A percentile compares a stretch with the other conserved stretches of the same genome.
Evolutionary conservation across 2,113 vertebrate genomes (phyloP).

Genomic region (Mus spicilegus): DNA sequence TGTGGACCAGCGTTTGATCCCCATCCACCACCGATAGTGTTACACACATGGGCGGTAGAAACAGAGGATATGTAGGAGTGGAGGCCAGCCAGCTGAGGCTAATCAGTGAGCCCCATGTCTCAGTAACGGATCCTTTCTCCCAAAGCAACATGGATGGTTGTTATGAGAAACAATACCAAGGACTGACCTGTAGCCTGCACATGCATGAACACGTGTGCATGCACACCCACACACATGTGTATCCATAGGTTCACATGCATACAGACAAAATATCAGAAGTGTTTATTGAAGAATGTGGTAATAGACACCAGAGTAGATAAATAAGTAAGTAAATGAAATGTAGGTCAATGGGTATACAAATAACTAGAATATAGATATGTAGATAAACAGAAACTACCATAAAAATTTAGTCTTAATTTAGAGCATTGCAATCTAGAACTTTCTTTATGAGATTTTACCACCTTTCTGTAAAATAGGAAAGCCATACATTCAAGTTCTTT

Average conservation of each 20-base stretch:
- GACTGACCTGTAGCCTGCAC: not conserved
- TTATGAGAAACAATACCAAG: not conserved
- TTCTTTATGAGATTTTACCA: not conserved
- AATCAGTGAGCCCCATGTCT: not conserved
- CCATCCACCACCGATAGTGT: no score
- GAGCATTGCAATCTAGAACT: not conserved
- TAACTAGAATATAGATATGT: not conserved
- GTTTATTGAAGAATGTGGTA: not conserved
- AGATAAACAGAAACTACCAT: not conserved
- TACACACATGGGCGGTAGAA: not conserved
- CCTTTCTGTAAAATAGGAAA: conserved; percentile 33
- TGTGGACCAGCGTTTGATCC: not conserved
- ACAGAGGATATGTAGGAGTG: not conserved
- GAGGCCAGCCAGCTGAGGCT: no score
- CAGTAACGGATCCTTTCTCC: not conserved
- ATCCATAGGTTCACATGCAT: not conserved
- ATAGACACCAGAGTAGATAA: not conserved
- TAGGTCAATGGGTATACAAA: not conserved
- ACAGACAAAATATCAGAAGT: not conserved
- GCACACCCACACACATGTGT: not conserved
- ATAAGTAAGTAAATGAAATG: not conserved
- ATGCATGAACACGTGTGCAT: no score
- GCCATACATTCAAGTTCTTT: not conserved
- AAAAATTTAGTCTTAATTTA: not conserved
- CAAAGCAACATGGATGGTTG: not conserved